These are phyloP conservation scores for Alentia gelatinosa DNA, from an alignment of 2,888 invertebrate species.

Conservation along the genomic window DNA sequence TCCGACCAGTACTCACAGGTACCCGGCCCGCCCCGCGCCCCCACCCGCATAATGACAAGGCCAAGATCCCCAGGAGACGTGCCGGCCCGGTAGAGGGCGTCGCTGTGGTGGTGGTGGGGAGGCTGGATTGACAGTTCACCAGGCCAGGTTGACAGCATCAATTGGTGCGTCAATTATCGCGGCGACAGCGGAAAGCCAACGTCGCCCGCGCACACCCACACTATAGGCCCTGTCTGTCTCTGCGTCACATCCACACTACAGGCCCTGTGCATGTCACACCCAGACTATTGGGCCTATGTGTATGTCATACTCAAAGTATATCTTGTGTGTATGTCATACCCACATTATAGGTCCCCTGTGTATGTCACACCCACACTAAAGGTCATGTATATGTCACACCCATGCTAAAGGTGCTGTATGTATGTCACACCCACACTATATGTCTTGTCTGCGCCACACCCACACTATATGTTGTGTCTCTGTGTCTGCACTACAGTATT, in stretches of 20 bases:
- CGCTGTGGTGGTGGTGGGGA: neutral
- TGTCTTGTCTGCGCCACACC: too few relatives aligned
- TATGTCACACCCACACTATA: too few relatives aligned
- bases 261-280: neutral
- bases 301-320: too few relatives aligned
- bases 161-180: conserved; percentile 27
- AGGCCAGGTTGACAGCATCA: conserved; percentile 52
- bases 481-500: too few relatives aligned
- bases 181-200: neutral
- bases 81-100: neutral
- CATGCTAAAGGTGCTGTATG: too few relatives aligned
- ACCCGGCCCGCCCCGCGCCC: neutral
- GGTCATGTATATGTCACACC: too few relatives aligned
- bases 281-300: neutral
- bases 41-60: neutral
- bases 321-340: too few relatives aligned
- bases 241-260: neutral
- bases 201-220: neutral
- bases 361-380: too few relatives aligned
- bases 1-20: too few relatives aligned
- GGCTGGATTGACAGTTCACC: conserved; percentile 14
- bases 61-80: neutral
- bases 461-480: too few relatives aligned
- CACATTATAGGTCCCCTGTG: too few relatives aligned
- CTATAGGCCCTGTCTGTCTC: neutral